Evolutionary conservation across 2,113 vertebrate species (phyloP).

Genomic region (Saccopteryx leptura): DNA sequence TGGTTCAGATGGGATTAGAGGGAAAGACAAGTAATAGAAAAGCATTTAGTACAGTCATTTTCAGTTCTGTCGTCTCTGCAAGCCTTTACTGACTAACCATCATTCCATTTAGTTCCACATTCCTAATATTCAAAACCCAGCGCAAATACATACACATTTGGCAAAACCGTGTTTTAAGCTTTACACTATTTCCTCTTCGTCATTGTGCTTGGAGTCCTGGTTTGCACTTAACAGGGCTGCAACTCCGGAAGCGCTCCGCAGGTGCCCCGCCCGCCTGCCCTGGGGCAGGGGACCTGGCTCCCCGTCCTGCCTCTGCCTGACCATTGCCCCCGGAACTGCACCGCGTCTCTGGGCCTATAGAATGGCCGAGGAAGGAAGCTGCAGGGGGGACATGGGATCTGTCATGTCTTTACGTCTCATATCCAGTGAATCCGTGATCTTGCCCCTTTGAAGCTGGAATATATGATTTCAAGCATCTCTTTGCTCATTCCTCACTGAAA

Average conservation of each 20-base stretch:
- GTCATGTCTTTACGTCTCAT: not conserved
- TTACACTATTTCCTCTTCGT: not conserved
- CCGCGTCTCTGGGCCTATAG: not conserved
- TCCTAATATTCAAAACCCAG: not conserved
- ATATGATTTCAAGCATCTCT: not conserved
- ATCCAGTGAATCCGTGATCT: not conserved
- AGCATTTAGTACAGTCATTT: conserved; percentile 51
- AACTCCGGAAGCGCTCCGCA: not conserved
- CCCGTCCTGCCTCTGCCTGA: not conserved
- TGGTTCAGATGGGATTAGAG: conserved; percentile 15
- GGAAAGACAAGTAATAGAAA: conserved; percentile 65
- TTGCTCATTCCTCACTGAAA: not conserved
- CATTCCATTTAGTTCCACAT: not conserved
- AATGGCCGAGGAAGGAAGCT: not conserved
- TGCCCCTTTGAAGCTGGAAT: not conserved
- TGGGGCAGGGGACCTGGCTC: not conserved
- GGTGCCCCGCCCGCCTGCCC: not conserved
- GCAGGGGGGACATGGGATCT: not conserved
- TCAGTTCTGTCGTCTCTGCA: not conserved
- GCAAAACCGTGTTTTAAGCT: not conserved
- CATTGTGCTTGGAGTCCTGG: not conserved
- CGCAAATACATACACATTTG: not conserved
- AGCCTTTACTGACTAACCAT: not conserved
- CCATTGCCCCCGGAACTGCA: not conserved
- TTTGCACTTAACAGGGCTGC: not conserved